A percentile compares a stretch with the other conserved stretches of the same genome.
These are phyloP conservation scores for Gobio gobio DNA, from an alignment of 2,113 vertebrate genomes.

Conservation along the genomic window DNA sequence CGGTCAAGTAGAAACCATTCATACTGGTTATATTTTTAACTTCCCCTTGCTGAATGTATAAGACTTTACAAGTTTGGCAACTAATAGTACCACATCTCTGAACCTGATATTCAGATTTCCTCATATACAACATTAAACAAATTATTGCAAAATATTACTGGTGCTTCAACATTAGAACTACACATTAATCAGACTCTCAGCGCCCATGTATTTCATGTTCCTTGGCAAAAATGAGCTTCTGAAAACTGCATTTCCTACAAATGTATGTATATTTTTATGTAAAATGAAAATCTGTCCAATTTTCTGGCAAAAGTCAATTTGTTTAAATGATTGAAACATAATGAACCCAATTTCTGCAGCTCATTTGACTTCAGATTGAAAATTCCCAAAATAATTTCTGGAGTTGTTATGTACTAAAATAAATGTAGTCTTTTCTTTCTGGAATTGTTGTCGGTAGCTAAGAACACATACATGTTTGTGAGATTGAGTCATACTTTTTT, in stretches of 20 bases:
- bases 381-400: constrained; percentile 62
- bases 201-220: neutral
- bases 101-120: neutral
- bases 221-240: constrained; percentile 4
- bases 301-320: constrained; percentile 77
- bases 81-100: neutral
- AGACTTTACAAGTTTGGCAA: neutral
- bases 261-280: constrained; percentile 71
- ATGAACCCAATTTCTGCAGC: constrained; percentile 70
- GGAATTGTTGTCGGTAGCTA: constrained; percentile 41
- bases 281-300: constrained; percentile 76
- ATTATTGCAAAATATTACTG: neutral
- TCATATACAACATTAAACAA: neutral
- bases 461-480: constrained; percentile 47
- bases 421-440: constrained; percentile 41
- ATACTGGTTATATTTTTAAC: neutral
- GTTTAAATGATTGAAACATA: constrained; percentile 77
- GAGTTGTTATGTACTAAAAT: constrained; percentile 43
- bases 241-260: constrained; percentile 71
- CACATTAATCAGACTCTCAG: neutral
- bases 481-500: constrained; percentile 25
- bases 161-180: constrained; percentile 4
- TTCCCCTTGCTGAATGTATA: neutral
- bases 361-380: constrained; percentile 74
- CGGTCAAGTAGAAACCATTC: neutral